Percentiles rank a stretch among this genome's conserved stretches.
Conservation (phyloP, 2,888 invertebrate species). For the Drosophila lacicola region DNA sequence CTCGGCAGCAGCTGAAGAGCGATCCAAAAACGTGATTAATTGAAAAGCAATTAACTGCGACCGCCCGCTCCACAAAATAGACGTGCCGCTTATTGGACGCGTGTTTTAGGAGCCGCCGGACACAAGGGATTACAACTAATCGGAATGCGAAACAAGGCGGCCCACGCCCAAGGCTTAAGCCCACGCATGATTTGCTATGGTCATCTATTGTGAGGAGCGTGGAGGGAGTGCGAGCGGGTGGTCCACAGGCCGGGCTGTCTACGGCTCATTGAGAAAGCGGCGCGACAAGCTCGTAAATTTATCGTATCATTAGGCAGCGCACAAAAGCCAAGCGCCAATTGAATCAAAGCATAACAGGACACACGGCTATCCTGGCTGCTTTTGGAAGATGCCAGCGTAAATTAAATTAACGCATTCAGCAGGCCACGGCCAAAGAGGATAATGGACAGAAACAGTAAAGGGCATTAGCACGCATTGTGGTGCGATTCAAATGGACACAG, state of each 20-base stretch:
- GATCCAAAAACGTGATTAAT: constrained; percentile 52
- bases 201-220: constrained; percentile 3
- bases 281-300: constrained; percentile 65
- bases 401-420: constrained; percentile 50
- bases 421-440: constrained; percentile 17
- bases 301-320: constrained; percentile 71
- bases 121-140: constrained; percentile 58
- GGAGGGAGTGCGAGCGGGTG: not conserved
- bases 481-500: constrained; percentile 41
- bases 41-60: constrained; percentile 65
- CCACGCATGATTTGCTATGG: constrained; percentile 73
- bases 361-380: constrained; percentile 4
- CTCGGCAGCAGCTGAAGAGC: not conserved
- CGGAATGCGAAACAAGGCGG: constrained; percentile 49
- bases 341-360: constrained; percentile 40
- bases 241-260: not conserved
- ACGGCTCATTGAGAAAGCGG: constrained; percentile 65
- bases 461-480: constrained; percentile 51
- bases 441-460: constrained; percentile 29
- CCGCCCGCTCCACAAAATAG: not conserved
- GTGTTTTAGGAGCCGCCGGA: constrained; percentile 19
- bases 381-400: constrained; percentile 45
- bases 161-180: constrained; percentile 10
- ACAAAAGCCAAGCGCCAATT: constrained; percentile 34
- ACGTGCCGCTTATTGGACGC: constrained; percentile 30